Base-by-base conservation (phyloP, 2,113 vertebrate genomes). In the Antechinus flavipes region DNA sequence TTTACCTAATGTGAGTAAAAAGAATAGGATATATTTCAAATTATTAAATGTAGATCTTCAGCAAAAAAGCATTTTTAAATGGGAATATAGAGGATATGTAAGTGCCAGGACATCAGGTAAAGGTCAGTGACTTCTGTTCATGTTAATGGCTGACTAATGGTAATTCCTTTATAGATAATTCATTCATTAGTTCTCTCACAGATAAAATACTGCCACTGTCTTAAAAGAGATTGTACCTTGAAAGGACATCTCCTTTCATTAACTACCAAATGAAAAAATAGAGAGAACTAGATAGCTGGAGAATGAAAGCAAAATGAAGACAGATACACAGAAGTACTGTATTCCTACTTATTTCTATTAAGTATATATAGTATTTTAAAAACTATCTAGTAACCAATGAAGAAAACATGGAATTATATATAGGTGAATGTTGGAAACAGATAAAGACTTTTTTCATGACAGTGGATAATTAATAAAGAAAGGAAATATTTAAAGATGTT, bases 171-270 rank as follows among this genome's bases (percentile, higher is more conserved):
- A 95, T 97, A 98, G 98, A 98, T 98, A 98, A 98, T 98, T 99
- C 98, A 98, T 97, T 98, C 98, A 98, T 98, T 98, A 98, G 84
- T 97, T 98, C 96, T 98, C 98, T 98, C 98, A 98, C 93, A 97
- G 97, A 98, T 99, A 99, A 99, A 99, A 97, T 97, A 98, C 98
- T 98, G 98, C 98, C 99, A 98, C 98, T 99, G 98, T 98, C 98
- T 97, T 94, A 90, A 91, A 97, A 91, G 97, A 98, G 97, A 97
- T 93, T 96, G 92, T 90, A 91, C 90, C 98, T 99, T 99, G 98
- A 84, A 99, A 99, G 98, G 99, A 98, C 98, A 98, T 98, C 96
- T 98, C 96, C 93, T 94, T 97, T 98, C 96, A 97, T 96, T 96
- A 98, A 97, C 97, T 97, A 98, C 90, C 27, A 96, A 91, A 94